Base-by-base conservation (phyloP, 2,888 invertebrate genomes). In the Meta bourneti region DNA sequence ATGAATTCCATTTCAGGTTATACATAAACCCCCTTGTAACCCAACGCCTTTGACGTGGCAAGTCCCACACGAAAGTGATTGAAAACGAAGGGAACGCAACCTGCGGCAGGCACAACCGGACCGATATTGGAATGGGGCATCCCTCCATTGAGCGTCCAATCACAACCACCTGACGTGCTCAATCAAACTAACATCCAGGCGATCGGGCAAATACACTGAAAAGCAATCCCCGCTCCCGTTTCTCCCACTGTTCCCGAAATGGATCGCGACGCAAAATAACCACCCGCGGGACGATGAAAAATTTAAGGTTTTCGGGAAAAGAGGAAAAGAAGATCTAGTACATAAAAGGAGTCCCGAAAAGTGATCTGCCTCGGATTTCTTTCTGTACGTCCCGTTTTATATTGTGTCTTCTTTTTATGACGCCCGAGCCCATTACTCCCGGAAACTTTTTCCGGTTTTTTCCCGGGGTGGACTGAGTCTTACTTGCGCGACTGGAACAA, bases 321-420 rank as follows among this genome's bases (percentile, higher is more conserved):
- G 78, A 72, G n/a, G 16, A 79, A 72, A 70, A 72, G 70, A 87
- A 78, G 54, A 61, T 11, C n/a, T 20, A 79, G 79, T 70, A 79
- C 78, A 79, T 79, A 79, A 81, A 75, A 81, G 72, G 69, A 74
- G 81, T 61, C 70, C 19, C 51, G n/a, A 87, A 79, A 87, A 87
- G 87, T 54, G 87, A 80, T 80, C 80, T 54, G 52, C 19, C 54
- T 61, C 82, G 75, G 20, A 69, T 79, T 54, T 79, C 79, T 80
- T 87, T 88, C 72, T 74, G 51, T 61, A n/a, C 61, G 48, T 69
- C 61, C 20, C 70, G 34, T 87, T 87, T 87, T 74, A 80, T 81
- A 81, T 16, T 72, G 77, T 82, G 89, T 89, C 82, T 89, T 89
- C 89, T 49, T 82, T 89, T 89, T 89, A 89, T 82, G 82, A 89